phyloP scores from a whole-genome alignment of 1,140 invertebrate genomes.

The Panulirus ornatus region DNA sequence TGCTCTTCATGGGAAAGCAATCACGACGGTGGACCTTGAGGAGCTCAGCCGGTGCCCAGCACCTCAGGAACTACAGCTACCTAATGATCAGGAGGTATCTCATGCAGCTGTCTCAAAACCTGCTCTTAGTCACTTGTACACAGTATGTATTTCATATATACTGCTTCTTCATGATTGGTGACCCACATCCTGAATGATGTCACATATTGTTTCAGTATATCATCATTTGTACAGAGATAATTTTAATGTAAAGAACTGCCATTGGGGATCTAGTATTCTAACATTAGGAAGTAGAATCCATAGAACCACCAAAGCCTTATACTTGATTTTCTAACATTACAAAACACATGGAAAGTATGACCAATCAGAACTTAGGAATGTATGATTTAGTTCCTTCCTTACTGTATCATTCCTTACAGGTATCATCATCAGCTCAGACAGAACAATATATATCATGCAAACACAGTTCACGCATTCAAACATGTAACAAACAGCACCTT shows the following conservation, averaged over 20 bases:
- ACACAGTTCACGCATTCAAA: too few species aligned
- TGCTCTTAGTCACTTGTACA: background rate
- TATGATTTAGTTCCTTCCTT: background rate
- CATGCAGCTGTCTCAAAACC: background rate
- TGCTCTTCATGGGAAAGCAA: slow-evolving; percentile 65
- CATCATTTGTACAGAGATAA: background rate
- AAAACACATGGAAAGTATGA: background rate
- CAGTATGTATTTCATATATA: background rate
- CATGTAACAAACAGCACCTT: too few species aligned
- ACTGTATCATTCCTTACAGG: background rate
- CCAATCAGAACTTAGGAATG: background rate
- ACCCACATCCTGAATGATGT: background rate
- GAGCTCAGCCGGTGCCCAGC: slow-evolving; percentile 52
- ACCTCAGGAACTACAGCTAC: slow-evolving; percentile 51
- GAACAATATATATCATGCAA: background rate
- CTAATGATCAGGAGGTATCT: slow-evolving; percentile 38
- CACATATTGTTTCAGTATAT: background rate
- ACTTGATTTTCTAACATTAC: background rate
- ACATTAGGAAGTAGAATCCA: too few species aligned
- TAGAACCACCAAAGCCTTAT: background rate
- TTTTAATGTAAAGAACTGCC: background rate
- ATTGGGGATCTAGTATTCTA: too few species aligned
- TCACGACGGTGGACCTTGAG: slow-evolving; percentile 49
- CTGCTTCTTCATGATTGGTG: slow-evolving; percentile 1
- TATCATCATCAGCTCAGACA: background rate